Percentiles rank a stretch among this genome's conserved stretches.
Evolutionary conservation across 2,888 invertebrate genomes (phyloP).

Genomic region (Amaurobius ferox): DNA sequence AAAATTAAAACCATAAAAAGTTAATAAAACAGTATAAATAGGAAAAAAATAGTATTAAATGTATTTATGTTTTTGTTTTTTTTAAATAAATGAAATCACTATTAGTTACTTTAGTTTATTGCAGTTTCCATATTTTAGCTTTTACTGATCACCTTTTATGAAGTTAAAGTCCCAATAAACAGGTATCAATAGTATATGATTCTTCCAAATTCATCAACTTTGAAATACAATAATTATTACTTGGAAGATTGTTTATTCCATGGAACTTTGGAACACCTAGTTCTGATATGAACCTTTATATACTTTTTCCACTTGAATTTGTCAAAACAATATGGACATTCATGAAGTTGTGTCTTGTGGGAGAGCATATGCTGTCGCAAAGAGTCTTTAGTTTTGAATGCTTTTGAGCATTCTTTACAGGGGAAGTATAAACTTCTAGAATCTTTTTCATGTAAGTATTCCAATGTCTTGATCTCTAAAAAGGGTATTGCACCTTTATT

Average conservation of each 20-base stretch:
- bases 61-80: too few species aligned
- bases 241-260: not conserved
- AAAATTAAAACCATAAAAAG: too few species aligned
- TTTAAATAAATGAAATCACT: too few species aligned
- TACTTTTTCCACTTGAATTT: constrained; percentile 63
- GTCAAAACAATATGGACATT: constrained; percentile 49
- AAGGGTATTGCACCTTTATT: not conserved
- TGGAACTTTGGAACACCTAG: constrained; percentile 27
- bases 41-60: too few species aligned
- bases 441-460: not conserved
- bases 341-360: constrained; percentile 31
- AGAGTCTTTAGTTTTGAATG: constrained; percentile 37
- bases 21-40: too few species aligned
- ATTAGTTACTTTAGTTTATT: too few species aligned
- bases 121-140: too few species aligned
- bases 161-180: too few species aligned
- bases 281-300: constrained; percentile 44
- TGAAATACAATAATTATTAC: not conserved
- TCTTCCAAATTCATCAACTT: too few species aligned
- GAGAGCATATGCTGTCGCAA: constrained; percentile 31
- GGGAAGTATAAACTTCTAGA: not conserved
- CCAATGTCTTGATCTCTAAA: not conserved
- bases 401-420: constrained; percentile 30
- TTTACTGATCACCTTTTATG: too few species aligned
- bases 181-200: too few species aligned